Conservation (phyloP, 2,888 invertebrate species). For the Ommatoiulus sabulosus region DNA sequence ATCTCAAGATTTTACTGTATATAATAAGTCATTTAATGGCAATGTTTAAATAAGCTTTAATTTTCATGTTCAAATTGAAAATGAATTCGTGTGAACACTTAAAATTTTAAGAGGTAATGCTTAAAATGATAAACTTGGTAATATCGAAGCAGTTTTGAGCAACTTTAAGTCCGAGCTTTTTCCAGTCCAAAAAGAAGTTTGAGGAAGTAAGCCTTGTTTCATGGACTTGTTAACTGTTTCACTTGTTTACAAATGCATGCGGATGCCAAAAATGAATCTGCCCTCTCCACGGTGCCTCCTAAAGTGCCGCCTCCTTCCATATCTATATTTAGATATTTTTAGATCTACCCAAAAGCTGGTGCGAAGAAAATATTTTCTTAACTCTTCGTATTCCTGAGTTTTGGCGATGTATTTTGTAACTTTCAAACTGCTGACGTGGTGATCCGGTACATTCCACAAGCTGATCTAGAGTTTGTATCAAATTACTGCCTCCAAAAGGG, state of each 20-base stretch:
- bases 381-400: constrained; percentile 4
- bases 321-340: constrained; percentile 47
- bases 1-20: no score
- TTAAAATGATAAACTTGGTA: no score
- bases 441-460: background rate
- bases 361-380: constrained; percentile 47
- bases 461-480: background rate
- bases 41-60: no score
- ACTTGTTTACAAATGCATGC: constrained; percentile 22
- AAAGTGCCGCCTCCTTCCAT: constrained; percentile 38
- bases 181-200: background rate
- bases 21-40: no score
- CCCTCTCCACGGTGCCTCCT: background rate
- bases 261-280: constrained; percentile 9
- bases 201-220: constrained; percentile 1
- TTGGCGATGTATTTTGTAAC: constrained; percentile 17
- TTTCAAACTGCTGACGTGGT: background rate
- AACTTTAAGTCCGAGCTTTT: no score
- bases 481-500: background rate
- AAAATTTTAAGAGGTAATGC: no score
- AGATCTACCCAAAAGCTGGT: constrained; percentile 22
- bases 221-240: constrained; percentile 48
- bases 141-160: no score
- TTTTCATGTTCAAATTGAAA: no score
- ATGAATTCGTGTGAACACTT: no score